Evolutionary conservation across 2,113 vertebrate genomes (phyloP), one percentile per base, ranked within the genome.

Genomic region (Hippocampus mohnikei): DNA sequence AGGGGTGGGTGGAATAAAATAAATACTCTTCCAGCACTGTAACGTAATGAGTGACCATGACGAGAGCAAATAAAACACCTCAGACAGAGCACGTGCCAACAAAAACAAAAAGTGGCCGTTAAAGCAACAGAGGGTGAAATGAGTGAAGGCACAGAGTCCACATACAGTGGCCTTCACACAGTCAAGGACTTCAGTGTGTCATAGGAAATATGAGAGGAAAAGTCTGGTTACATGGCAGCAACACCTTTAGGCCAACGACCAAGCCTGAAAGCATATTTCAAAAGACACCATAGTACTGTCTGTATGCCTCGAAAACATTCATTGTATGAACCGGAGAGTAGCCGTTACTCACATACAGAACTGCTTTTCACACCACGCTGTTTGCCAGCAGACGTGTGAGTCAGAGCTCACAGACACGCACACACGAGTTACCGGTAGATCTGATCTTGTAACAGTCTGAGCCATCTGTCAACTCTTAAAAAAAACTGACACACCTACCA

Each of bases 21-120:
- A 15, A 79, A 73, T 77, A 64, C 69, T 40, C 52, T 74, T 55
- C 65, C 62, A n/a, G 44, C 27, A 61, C 75, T 76, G 79, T 71
- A 80, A 76, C 74, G 52, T 65, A 81, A 80, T 67, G 55, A 73
- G 75, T 48, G 41, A 78, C 77, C 18, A 69, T 59, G 56, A 78
- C 74, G 41, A 21, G 21, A 59, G 78, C 77, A 79, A 80, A 85
- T 76, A 87, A 83, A 88, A 85, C 85, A 89, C 89, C 90, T 90
- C 81, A 59, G 44, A 77, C 41, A 25, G 84, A 82, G 41, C 18
- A 29, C 6, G 41, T 74, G 83, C 85, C 90, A 90, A 80, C 44
- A 44, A 74, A 79, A 89, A 81, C 70, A 77, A 55, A 65, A 75
- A 44, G 33, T 53, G 74, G 81, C 79, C 29, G 52, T 86, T 85